phyloP scores from a whole-genome alignment of 2,888 invertebrate genomes.

The Chymomyza procnemis region DNA sequence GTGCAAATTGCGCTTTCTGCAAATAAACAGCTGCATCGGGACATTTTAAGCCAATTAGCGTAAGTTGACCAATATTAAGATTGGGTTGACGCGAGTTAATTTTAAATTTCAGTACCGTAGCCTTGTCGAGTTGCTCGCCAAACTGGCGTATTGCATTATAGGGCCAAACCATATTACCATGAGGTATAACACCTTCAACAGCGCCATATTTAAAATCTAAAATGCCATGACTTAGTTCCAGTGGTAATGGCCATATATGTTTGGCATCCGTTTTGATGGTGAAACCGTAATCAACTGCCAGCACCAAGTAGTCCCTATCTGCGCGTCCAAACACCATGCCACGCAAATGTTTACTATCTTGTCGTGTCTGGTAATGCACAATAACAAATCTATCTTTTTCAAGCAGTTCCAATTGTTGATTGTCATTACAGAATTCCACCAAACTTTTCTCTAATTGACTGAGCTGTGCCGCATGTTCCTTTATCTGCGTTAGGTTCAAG shows the following conservation, averaged over 20 bases:
- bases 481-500: constrained; percentile 14
- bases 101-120: background rate
- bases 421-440: background rate
- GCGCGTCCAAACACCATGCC: constrained; percentile 21
- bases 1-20: constrained; percentile 4
- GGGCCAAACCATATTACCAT: constrained; percentile 26
- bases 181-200: constrained; percentile 18
- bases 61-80: constrained; percentile 30
- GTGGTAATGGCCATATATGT: constrained; percentile 45
- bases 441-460: constrained; percentile 27
- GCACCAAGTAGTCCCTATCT: constrained; percentile 34
- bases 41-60: background rate
- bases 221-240: background rate
- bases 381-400: constrained; percentile 31
- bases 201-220: background rate
- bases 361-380: constrained; percentile 22
- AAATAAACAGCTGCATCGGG: constrained; percentile 25
- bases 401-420: background rate
- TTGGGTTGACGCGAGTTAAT: fast-evolving
- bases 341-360: constrained; percentile 30
- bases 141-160: constrained; percentile 6
- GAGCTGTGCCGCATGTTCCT: constrained; percentile 2
- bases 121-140: constrained; percentile 10
- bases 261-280: constrained; percentile 18
- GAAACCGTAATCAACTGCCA: constrained; percentile 50